Conservation (phyloP, 1,140 invertebrate genomes). For the Dufourea novaeangliae region DNA sequence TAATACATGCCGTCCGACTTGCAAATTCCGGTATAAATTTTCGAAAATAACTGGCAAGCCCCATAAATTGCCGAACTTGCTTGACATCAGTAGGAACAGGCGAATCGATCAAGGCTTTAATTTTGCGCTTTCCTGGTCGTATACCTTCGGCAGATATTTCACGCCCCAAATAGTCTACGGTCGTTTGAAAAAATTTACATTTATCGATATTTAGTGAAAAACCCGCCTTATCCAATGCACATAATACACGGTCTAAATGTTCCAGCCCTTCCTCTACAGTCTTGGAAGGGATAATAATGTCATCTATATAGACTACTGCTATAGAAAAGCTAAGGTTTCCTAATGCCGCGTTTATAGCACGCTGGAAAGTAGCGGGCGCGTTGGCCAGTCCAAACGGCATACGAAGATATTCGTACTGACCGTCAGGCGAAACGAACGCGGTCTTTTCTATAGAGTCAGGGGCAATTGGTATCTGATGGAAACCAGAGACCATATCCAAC, state of each 20-base stretch:
- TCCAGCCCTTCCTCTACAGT: not conserved
- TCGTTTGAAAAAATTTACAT: not conserved
- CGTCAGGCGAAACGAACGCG: not conserved
- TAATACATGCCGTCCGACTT: not conserved
- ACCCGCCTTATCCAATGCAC: not conserved
- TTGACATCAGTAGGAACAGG: constrained; percentile 10
- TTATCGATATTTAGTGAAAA: constrained; percentile 24
- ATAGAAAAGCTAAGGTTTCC: not conserved
- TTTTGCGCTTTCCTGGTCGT: not conserved
- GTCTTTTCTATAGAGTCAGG: not conserved
- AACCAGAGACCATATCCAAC: constrained; percentile 78
- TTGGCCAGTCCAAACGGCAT: too few relatives aligned
- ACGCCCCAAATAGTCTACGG: constrained; percentile 9
- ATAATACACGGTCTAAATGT: rapidly evolving
- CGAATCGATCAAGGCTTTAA: not conserved
- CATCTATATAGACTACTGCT: constrained; percentile 16
- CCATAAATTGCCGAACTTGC: constrained; percentile 62
- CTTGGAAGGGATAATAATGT: not conserved
- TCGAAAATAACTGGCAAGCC: constrained; percentile 59
- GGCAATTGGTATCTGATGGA: constrained; percentile 69
- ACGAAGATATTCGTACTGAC: not conserved
- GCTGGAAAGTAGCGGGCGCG: not conserved
- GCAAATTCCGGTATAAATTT: constrained; percentile 50
- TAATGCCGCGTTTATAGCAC: not conserved
- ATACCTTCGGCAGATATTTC: not conserved